Base-by-base conservation (phyloP, 2,113 vertebrate species). In the Mustelus asterias region DNA sequence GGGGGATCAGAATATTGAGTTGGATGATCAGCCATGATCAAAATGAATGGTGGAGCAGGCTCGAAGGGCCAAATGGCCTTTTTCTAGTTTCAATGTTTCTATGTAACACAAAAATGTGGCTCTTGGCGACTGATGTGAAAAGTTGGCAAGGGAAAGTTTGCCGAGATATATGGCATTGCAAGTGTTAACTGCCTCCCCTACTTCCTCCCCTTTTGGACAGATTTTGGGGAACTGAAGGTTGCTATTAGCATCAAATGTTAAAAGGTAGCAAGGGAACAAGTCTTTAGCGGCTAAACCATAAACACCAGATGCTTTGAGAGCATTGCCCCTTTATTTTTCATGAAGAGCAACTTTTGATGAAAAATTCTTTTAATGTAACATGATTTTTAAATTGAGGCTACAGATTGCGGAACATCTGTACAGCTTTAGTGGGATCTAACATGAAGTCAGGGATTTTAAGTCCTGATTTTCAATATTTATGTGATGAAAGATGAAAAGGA, bases 381-480 rank as follows among this genome's bases (percentile, higher is more conserved):
- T 54, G 26, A 90, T 90, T 90, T 58, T 60, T 90, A 90, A 60
- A 90, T 20, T 44, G 94, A 54, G 41, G 22, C 67, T 76, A 70
- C 44, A 70, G 69, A 95, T 70, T 72, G 67, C 26, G 0, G 13
- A 95, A 72, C 37, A 48, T 70, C 93, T 95, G 93, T 72, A 48
- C 22, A 48, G 37, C 16, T 72, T 72, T 54, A 29, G 41, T 95
- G 67, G 24, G 24, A 54, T 8, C 67, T 95, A 44, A 11, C 29
- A 26, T 76, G 24, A 44, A 95, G 94, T 54, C 11, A 29, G 94
- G 69, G 41, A 72, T 54, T 72, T 72, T 95, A 72, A 72, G 41
- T 72, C 69, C 37, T 95, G 22, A 95, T 95, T 95, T 72, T 76
- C 20, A 95, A 95, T 72, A 95, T 95, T 95, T 72, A 95, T 72